Conservation (phyloP, 2,113 vertebrate genomes). For the Dromaius novaehollandiae region DNA sequence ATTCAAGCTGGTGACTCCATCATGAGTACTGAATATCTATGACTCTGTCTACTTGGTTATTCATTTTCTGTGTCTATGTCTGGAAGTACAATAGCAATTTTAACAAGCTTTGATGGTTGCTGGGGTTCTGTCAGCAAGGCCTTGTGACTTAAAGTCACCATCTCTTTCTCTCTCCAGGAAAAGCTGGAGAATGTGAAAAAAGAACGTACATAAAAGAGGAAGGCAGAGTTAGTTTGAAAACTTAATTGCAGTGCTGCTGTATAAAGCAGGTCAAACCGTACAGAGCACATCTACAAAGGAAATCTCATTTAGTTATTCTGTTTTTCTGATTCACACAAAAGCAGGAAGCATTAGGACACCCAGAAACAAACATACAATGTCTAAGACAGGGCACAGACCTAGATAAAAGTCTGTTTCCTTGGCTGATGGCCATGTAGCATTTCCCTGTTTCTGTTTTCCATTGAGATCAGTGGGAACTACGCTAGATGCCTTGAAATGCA, state of each 20-base stretch:
- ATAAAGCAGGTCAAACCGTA: not conserved
- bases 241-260: not conserved
- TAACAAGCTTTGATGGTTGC: not conserved
- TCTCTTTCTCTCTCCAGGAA: not conserved
- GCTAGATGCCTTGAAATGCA: not conserved
- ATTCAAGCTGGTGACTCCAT: not conserved
- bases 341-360: not conserved
- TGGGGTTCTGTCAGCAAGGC: not conserved
- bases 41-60: not conserved
- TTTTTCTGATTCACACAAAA: not conserved
- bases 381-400: not conserved
- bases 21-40: not conserved
- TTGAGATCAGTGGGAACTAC: not conserved
- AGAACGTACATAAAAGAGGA: not conserved
- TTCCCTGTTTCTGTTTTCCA: not conserved
- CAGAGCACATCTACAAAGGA: not conserved
- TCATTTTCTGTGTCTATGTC: not conserved
- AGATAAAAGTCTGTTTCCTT: not conserved
- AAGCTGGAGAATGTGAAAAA: not conserved
- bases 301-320: not conserved
- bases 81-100: not conserved
- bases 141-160: not conserved
- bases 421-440: not conserved
- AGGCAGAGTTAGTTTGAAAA: not conserved
- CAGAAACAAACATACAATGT: not conserved